A percentile compares a stretch with the other conserved stretches of the same genome.
Evolutionary conservation across 2,797 vertebrate species (phyloP).

Genomic region (Paguma larvata): DNA sequence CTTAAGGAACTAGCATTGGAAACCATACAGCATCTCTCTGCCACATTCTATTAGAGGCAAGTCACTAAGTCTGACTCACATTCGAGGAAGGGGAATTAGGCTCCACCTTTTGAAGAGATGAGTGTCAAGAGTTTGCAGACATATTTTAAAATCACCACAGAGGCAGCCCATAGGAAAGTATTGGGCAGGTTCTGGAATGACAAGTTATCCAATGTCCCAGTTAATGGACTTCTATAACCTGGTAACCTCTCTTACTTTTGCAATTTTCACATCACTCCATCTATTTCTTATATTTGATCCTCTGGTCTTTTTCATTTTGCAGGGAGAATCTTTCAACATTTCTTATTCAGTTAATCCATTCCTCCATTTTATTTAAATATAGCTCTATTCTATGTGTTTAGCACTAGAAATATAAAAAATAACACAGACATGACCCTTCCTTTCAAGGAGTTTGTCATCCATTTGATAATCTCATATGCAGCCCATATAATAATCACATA

Average conservation of each 20-base stretch:
- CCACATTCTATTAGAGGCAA: not conserved
- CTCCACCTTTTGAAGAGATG: conserved; percentile 6
- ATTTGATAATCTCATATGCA: not conserved
- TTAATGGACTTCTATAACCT: conserved; percentile 55
- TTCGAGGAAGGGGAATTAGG: conserved; percentile 1
- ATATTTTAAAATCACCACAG: conserved; percentile 41
- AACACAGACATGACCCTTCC: not conserved
- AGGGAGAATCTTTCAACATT: conserved; percentile 24
- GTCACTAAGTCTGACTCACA: conserved; percentile 2
- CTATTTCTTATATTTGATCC: conserved; percentile 1
- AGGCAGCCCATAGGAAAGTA: not conserved
- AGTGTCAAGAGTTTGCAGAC: conserved; percentile 34
- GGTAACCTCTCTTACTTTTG: conserved; percentile 29
- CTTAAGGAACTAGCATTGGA: not conserved
- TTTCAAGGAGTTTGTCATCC: not conserved
- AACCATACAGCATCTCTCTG: not conserved
- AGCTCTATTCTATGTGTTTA: not conserved
- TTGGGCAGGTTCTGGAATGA: conserved; percentile 20
- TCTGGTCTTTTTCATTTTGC: conserved; percentile 50
- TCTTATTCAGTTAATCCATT: conserved; percentile 7
- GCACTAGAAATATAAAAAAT: not conserved
- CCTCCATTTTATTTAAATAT: conserved; percentile 57
- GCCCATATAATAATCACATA: not conserved
- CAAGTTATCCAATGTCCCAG: not conserved
- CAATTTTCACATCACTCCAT: conserved; percentile 34